Conservation (phyloP, 2,113 vertebrate genomes). For the Sciurus niger region DNA sequence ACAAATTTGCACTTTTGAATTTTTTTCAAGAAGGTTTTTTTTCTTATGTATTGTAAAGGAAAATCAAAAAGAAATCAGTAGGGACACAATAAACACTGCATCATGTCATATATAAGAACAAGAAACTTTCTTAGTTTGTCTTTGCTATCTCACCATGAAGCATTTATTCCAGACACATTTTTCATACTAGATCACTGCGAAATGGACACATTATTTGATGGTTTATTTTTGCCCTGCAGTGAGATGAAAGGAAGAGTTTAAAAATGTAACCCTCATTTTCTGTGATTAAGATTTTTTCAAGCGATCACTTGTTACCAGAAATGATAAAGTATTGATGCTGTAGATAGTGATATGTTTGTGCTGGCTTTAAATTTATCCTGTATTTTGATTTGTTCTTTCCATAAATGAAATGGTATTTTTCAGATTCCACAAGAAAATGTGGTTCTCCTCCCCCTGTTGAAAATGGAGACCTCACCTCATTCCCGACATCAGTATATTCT, state of each 20-base stretch:
- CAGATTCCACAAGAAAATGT: conserved; percentile 54
- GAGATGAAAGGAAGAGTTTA: neutral
- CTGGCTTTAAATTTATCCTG: no score
- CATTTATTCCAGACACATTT: neutral
- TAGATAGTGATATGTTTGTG: no score
- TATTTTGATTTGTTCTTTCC: no score
- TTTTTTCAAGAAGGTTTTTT: neutral
- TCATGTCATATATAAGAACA: no score
- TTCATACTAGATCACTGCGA: neutral
- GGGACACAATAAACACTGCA: rapidly evolving
- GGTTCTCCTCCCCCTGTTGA: conserved; percentile 51
- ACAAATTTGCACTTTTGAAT: neutral
- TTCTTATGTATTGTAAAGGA: neutral
- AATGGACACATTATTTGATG: neutral
- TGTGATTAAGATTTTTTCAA: neutral
- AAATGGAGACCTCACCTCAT: conserved; percentile 57
- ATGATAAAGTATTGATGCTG: no score
- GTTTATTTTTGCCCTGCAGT: rapidly evolving
- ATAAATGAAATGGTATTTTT: no score
- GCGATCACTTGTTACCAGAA: neutral
- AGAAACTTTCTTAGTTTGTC: neutral
- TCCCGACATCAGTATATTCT: neutral
- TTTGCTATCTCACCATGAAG: neutral
- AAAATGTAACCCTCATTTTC: neutral
- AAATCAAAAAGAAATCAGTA: neutral